phyloP scores from a whole-genome alignment of 2,888 invertebrate genomes.

The Drosophila anomalata region DNA sequence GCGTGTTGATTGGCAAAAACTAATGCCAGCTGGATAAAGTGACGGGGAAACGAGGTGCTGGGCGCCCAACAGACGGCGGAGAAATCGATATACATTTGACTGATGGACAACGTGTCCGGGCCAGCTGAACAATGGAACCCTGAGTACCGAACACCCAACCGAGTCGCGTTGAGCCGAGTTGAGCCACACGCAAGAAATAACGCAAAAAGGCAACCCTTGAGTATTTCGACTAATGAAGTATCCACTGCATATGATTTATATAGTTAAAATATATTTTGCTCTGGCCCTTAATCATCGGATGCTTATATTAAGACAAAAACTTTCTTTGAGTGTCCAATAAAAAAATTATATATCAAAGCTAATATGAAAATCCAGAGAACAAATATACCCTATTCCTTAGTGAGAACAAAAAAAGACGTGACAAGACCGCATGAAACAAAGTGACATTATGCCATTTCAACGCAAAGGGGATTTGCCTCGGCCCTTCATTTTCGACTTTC shows the following conservation, averaged over 20 bases:
- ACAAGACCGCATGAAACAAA: conserved; percentile 76
- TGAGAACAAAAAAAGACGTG: conserved; percentile 59
- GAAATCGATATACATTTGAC: conserved; percentile 74
- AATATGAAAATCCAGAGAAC: background rate
- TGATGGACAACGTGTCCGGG: conserved; percentile 64
- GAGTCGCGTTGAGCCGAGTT: conserved; percentile 1
- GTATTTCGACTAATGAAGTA: background rate
- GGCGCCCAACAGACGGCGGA: conserved; percentile 25
- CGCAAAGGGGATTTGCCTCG: conserved; percentile 72
- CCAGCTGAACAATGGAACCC: conserved; percentile 34
- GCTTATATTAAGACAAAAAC: background rate
- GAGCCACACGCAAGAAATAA: conserved; percentile 18
- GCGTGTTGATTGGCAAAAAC: conserved; percentile 75
- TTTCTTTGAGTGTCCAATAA: background rate
- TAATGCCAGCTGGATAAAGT: conserved; percentile 60
- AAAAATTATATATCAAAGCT: background rate
- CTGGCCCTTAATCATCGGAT: too few species aligned
- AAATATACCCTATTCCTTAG: conserved; percentile 12
- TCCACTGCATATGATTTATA: background rate
- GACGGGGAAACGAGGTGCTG: background rate
- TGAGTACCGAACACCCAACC: conserved; percentile 1
- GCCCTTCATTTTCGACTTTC: conserved; percentile 40
- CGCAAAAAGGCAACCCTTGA: background rate
- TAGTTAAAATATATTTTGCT: too few species aligned
- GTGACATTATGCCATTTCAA: conserved; percentile 77